Evolutionary conservation across 2,797 vertebrate genomes (phyloP).

Genomic region (Neomorphus geoffroyi): DNA sequence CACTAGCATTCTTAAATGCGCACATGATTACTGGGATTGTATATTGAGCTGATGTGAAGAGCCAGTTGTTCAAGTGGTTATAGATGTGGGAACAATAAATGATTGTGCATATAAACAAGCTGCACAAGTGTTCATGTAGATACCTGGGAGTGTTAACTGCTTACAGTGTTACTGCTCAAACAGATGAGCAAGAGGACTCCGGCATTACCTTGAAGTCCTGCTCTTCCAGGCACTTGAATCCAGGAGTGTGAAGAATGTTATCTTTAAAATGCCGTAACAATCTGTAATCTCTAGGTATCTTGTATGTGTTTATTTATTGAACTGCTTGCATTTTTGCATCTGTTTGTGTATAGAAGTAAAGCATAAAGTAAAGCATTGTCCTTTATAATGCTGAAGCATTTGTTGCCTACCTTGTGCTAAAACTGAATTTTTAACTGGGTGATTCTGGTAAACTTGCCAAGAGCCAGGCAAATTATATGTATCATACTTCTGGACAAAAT

Average conservation of each 20-base stretch:
- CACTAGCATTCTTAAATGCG: not conserved
- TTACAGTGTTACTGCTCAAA: not conserved
- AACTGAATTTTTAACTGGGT: not conserved
- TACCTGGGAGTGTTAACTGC: not conserved
- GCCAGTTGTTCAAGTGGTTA: constrained; percentile 49
- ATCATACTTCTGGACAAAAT: not conserved
- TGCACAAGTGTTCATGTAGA: not conserved
- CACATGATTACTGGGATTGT: not conserved
- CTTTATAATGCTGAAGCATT: not conserved
- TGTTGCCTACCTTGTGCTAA: not conserved
- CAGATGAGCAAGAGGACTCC: fast-evolving
- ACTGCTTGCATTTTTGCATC: not conserved
- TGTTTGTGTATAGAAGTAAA: not conserved
- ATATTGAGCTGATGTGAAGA: not conserved
- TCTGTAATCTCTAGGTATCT: not conserved
- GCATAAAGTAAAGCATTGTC: no score
- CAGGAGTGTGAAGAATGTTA: not conserved
- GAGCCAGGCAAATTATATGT: not conserved
- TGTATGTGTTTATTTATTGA: not conserved
- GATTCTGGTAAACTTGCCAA: not conserved
- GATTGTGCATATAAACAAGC: constrained; percentile 30
- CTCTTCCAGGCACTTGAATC: not conserved
- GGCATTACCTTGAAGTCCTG: not conserved
- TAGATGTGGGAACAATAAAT: constrained; percentile 24
- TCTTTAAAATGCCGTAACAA: not conserved